A percentile compares a stretch with the other conserved stretches of the same genome.
Evolutionary conservation across 2,797 vertebrate genomes (phyloP).

Genomic region (Tinamus major): DNA sequence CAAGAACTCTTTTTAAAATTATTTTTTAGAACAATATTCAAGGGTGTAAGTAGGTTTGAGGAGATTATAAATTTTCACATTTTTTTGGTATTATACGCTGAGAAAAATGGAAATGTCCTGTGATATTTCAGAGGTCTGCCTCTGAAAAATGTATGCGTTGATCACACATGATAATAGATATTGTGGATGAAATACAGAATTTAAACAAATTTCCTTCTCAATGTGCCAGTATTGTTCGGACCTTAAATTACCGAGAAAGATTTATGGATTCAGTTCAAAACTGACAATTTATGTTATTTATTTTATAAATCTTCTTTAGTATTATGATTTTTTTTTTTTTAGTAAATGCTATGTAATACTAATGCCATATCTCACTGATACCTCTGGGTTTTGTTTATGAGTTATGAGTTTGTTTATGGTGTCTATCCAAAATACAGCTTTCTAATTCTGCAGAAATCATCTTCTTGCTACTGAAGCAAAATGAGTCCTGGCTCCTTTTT

Average conservation of each 20-base stretch:
- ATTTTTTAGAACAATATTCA: background rate
- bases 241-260: background rate
- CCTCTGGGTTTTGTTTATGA: background rate
- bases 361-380: background rate
- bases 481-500: background rate
- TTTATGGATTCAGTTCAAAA: background rate
- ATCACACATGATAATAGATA: background rate
- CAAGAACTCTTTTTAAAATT: background rate
- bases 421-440: background rate
- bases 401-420: background rate
- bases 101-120: background rate
- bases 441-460: background rate
- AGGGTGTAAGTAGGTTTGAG: background rate
- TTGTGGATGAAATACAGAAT: background rate
- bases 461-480: background rate
- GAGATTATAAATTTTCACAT: background rate
- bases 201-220: background rate
- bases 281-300: background rate
- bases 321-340: background rate
- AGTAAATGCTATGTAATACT: background rate
- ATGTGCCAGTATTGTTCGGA: background rate
- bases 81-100: background rate
- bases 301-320: background rate
- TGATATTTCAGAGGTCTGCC: background rate
- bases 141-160: background rate